Evolutionary conservation across 92 coral and sea anemone genomes (phyloP).

Genomic region (Parazoanthus darwini): DNA sequence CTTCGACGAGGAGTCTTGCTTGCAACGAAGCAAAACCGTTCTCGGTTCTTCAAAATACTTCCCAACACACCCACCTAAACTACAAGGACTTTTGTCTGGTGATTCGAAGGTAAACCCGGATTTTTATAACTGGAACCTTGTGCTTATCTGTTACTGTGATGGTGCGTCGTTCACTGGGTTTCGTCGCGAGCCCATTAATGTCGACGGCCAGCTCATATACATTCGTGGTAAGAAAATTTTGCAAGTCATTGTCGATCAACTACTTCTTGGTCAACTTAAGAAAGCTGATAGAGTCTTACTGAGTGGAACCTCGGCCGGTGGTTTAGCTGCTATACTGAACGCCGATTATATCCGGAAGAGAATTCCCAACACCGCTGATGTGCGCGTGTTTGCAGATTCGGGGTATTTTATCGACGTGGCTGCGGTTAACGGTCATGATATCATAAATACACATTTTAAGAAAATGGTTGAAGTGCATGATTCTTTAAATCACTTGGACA

Average conservation of each 20-base stretch:
- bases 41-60: slow-evolving; percentile 77
- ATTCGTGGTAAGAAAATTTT: slow-evolving; percentile 84
- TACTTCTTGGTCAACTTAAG: slow-evolving; percentile 67
- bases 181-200: slow-evolving; percentile 69
- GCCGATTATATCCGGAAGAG: slow-evolving; percentile 87
- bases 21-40: slow-evolving; percentile 80
- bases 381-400: slow-evolving; percentile 91
- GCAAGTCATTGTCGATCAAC: slow-evolving; percentile 72
- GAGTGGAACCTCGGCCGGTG: slow-evolving; percentile 94
- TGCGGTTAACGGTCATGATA: slow-evolving; percentile 67
- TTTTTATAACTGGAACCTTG: slow-evolving; percentile 84
- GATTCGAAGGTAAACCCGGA: slow-evolving; percentile 71
- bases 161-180: slow-evolving; percentile 89
- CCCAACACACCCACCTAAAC: slow-evolving; percentile 74
- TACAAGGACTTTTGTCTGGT: slow-evolving; percentile 82
- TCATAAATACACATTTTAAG: slow-evolving; percentile 71
- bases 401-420: slow-evolving; percentile 91
- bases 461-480: slow-evolving; percentile 82
- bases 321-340: slow-evolving; percentile 85
- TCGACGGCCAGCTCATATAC: slow-evolving; percentile 67
- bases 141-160: slow-evolving; percentile 79
- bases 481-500: slow-evolving; percentile 74
- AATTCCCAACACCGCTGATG: slow-evolving; percentile 70
- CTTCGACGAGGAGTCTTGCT: slow-evolving; percentile 80
- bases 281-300: slow-evolving; percentile 76